Conservation (phyloP, 2,888 invertebrate genomes). For the Brenthis ino region DNA sequence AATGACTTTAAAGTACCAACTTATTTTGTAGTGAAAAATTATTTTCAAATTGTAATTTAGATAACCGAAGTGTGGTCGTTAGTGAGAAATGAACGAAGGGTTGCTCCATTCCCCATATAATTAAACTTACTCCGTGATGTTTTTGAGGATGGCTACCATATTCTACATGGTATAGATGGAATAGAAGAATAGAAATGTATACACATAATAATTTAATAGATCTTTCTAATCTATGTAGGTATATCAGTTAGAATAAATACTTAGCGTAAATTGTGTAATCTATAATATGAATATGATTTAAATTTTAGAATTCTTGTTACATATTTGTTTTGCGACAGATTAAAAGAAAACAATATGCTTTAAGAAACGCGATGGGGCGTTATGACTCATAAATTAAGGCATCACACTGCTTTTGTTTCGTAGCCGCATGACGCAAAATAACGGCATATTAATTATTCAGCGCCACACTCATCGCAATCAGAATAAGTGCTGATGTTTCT, state of each 20-base stretch:
- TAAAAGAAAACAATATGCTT: conserved; percentile 37
- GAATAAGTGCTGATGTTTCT: conserved; percentile 82
- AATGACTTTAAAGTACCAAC: neutral
- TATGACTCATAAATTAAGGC: conserved; percentile 69
- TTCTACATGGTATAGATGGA: conserved; percentile 22
- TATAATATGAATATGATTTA: neutral
- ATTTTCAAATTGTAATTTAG: conserved; percentile 76
- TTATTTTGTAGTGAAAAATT: conserved; percentile 60
- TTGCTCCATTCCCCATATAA: conserved; percentile 64
- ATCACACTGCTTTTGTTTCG: conserved; percentile 69
- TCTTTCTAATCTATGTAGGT: too few relatives aligned
- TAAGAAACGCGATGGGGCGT: conserved; percentile 41
- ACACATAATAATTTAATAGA: too few relatives aligned
- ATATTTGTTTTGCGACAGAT: conserved; percentile 2
- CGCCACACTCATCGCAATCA: conserved; percentile 82
- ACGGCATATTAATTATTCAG: conserved; percentile 81
- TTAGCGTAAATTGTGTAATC: too few relatives aligned
- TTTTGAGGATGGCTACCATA: conserved; percentile 50
- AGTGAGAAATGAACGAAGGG: conserved; percentile 73
- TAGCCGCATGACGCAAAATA: conserved; percentile 70
- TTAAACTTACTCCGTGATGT: conserved; percentile 62
- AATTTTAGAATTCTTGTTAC: neutral
- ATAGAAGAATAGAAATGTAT: neutral
- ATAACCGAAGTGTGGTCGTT: conserved; percentile 74
- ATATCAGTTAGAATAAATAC: too few relatives aligned